Conservation (phyloP, 2,797 vertebrate species). For the Alca torda region DNA sequence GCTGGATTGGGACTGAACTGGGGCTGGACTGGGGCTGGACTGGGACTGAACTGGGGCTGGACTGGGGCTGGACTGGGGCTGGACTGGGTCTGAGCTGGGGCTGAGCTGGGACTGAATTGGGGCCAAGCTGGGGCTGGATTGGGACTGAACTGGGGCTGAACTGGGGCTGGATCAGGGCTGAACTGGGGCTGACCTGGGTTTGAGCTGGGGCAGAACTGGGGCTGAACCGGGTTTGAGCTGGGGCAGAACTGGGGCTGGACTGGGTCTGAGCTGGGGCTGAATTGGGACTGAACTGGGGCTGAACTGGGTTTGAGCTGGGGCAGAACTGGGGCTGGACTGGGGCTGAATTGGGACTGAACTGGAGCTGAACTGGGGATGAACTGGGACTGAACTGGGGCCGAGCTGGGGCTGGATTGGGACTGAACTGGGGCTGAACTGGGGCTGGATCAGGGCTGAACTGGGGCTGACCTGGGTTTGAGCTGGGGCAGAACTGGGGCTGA, state of each 20-base stretch:
- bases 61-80: too few species aligned
- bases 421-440: neutral
- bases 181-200: fast-evolving
- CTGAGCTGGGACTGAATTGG: fast-evolving
- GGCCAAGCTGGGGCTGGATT: fast-evolving
- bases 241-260: fast-evolving
- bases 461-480: too few species aligned
- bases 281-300: neutral
- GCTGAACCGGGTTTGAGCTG: fast-evolving
- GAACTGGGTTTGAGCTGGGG: fast-evolving
- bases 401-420: fast-evolving
- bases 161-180: fast-evolving
- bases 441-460: neutral
- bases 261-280: neutral
- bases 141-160: fast-evolving
- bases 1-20: too few species aligned
- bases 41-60: too few species aligned
- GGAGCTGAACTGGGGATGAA: too few species aligned
- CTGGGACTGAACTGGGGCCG: too few species aligned
- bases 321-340: neutral
- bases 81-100: too few species aligned
- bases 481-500: neutral
- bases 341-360: fast-evolving
- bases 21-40: too few species aligned
- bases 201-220: fast-evolving